A percentile compares a stretch with the other conserved stretches of the same genome.
phyloP scores from a whole-genome alignment of 2,888 invertebrate genomes.

The Branchipolynoe longqiensis region DNA sequence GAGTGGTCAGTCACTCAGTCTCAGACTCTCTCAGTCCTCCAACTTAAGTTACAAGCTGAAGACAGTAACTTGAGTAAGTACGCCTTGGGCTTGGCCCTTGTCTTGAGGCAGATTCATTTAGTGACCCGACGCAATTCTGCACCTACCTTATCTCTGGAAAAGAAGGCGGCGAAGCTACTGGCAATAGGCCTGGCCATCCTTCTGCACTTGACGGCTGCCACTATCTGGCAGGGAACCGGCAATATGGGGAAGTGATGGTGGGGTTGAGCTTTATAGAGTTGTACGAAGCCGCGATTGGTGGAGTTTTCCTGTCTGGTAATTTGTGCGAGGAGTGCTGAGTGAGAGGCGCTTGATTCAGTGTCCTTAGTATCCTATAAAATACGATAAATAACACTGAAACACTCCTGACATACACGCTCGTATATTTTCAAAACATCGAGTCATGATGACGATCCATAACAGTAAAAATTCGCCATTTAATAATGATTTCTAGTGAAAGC shows the following conservation, averaged over 20 bases:
- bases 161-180: constrained; percentile 65
- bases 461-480: background rate
- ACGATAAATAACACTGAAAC: no score
- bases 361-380: background rate
- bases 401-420: background rate
- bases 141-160: constrained; percentile 66
- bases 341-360: background rate
- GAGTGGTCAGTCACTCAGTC: no score
- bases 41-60: no score
- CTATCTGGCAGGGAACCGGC: background rate
- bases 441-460: background rate
- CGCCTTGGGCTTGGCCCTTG: no score
- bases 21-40: no score
- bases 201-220: constrained; percentile 24
- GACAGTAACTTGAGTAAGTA: no score
- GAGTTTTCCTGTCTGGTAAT: background rate
- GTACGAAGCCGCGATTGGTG: background rate
- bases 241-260: background rate
- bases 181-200: constrained; percentile 62
- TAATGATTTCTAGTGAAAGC: background rate
- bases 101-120: no score
- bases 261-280: no score
- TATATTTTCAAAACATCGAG: background rate
- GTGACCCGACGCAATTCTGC: no score
- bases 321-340: background rate